phyloP scores from a whole-genome alignment of 1,140 invertebrate species.

The Brachionus rotundiformis region DNA sequence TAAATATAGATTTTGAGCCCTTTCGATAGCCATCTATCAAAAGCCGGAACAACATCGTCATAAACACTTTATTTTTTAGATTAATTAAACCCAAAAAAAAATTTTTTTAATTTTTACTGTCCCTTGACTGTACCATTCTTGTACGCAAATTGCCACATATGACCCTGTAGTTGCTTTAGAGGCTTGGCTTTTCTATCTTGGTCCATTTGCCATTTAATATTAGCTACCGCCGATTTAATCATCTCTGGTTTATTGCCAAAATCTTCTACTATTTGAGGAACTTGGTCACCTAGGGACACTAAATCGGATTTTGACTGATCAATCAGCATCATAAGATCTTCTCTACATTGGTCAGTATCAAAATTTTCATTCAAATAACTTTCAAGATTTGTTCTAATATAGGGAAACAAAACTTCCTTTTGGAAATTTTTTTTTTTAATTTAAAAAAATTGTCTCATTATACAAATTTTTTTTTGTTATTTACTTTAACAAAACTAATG shows the following conservation, averaged over 20 bases:
- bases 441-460: neutral
- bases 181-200: conserved; percentile 76
- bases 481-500: conserved; percentile 48
- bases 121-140: conserved; percentile 74
- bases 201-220: conserved; percentile 78
- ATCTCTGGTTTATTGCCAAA: conserved; percentile 51
- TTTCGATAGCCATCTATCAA: conserved; percentile 71
- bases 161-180: conserved; percentile 82
- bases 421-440: no score
- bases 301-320: neutral
- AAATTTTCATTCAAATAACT: conserved; percentile 25
- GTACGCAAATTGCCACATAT: conserved; percentile 83
- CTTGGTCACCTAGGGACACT: neutral
- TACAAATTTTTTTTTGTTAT: neutral
- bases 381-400: conserved; percentile 27
- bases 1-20: conserved; percentile 79
- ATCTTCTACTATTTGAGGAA: neutral
- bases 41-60: conserved; percentile 75
- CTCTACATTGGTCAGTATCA: conserved; percentile 11
- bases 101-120: conserved; percentile 73
- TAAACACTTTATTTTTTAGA: conserved; percentile 82
- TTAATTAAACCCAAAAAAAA: no score
- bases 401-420: conserved; percentile 50
- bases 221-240: conserved; percentile 61
- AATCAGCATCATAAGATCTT: conserved; percentile 16